Conservation (phyloP, 2,113 vertebrate species). For the Crotalus viridis region DNA sequence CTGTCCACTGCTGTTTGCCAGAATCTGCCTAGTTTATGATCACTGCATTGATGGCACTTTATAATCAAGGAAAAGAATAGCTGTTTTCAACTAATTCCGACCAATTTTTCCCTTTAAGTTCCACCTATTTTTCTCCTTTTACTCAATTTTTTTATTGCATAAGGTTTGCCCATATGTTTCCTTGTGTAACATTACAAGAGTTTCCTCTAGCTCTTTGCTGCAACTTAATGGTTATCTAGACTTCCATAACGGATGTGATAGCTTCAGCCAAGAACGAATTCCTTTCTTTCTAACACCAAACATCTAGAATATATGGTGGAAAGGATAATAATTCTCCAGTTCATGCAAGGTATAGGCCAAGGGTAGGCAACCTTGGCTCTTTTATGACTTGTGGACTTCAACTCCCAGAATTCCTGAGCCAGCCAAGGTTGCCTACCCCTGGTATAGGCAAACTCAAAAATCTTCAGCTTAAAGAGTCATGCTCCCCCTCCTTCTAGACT, state of each 20-base stretch:
- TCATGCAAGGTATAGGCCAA: neutral
- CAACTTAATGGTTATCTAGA: neutral
- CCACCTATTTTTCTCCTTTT: neutral
- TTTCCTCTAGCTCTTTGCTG: neutral
- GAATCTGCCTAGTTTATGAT: neutral
- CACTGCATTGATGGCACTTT: neutral
- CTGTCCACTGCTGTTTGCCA: neutral
- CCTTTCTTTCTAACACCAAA: neutral
- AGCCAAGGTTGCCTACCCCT: too few species aligned
- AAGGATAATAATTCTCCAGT: neutral
- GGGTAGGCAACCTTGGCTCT: too few species aligned
- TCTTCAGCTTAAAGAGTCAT: neutral
- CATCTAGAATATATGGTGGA: neutral
- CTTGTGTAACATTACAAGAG: neutral
- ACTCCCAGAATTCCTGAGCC: too few species aligned
- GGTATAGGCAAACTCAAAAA: neutral
- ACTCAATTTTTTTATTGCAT: neutral
- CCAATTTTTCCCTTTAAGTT: neutral
- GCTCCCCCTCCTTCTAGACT: neutral
- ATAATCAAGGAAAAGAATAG: neutral
- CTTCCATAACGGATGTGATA: neutral
- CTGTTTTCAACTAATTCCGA: neutral
- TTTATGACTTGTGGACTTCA: too few species aligned
- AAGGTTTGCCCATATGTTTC: neutral
- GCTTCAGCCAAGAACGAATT: neutral